A percentile compares a stretch with the other conserved stretches of the same genome.
Evolutionary conservation across 1,140 invertebrate species (phyloP).

Genomic region (Drosophila lini): DNA sequence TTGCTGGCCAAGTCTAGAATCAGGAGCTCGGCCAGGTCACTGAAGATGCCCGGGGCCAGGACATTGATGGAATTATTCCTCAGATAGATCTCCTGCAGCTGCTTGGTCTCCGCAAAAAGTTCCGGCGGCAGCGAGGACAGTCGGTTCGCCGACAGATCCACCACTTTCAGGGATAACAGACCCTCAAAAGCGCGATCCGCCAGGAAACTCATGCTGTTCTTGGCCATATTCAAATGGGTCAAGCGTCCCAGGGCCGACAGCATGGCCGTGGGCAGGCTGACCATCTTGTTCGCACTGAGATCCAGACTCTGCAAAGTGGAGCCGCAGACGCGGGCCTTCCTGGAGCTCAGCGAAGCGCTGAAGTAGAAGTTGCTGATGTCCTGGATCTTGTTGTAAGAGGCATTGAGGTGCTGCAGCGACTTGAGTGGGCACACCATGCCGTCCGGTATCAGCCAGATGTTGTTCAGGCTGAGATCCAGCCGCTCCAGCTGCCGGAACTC

Average conservation of each 20-base stretch:
- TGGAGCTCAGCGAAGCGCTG: slow-evolving; percentile 86
- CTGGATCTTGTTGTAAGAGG: slow-evolving; percentile 92
- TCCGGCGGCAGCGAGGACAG: slow-evolving; percentile 92
- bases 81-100: slow-evolving; percentile 92
- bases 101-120: slow-evolving; percentile 91
- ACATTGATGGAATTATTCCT: slow-evolving; percentile 95
- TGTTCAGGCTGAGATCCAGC: slow-evolving; percentile 94
- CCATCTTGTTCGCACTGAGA: slow-evolving; percentile 93
- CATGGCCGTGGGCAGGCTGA: slow-evolving; percentile 90
- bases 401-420: slow-evolving; percentile 91
- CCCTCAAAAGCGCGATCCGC: slow-evolving; percentile 93
- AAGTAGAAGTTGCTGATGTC: slow-evolving; percentile 92
- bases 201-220: slow-evolving; percentile 90
- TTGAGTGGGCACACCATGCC: slow-evolving; percentile 92
- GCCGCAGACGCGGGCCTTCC: slow-evolving; percentile 88
- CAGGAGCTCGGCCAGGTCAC: slow-evolving; percentile 91
- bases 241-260: slow-evolving; percentile 89
- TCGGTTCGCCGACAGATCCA: slow-evolving; percentile 93
- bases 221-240: slow-evolving; percentile 88
- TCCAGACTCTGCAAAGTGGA: slow-evolving; percentile 90
- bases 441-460: slow-evolving; percentile 93
- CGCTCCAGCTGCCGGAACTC: slow-evolving; percentile 90
- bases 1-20: slow-evolving; percentile 94
- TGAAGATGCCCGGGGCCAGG: slow-evolving; percentile 93
- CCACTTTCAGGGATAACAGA: slow-evolving; percentile 89